Evolutionary conservation across 2,888 invertebrate species (phyloP).

Genomic region (Coecobrya sp.): DNA sequence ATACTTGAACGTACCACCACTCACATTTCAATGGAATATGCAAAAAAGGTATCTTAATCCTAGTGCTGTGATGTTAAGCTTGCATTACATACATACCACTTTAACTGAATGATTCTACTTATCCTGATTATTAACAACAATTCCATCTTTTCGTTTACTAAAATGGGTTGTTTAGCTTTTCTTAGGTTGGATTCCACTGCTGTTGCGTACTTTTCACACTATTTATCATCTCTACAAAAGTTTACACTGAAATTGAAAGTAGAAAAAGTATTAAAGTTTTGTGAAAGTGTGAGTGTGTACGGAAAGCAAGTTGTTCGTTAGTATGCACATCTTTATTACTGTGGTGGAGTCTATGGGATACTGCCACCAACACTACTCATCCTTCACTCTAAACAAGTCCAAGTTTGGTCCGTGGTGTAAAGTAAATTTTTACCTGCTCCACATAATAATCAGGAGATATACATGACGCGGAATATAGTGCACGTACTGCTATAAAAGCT

Average conservation of each 20-base stretch:
- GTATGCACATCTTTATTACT: constrained; percentile 10
- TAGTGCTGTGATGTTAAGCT: no score
- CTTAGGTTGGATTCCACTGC: neutral
- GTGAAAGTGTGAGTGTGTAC: neutral
- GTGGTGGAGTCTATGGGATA: neutral
- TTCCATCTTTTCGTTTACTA: neutral
- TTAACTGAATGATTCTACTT: no score
- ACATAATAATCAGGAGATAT: neutral
- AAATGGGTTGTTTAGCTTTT: neutral
- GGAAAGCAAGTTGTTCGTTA: neutral
- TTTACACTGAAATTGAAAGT: neutral
- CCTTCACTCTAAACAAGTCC: constrained; percentile 32
- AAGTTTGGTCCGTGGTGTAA: constrained; percentile 45
- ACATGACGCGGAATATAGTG: neutral
- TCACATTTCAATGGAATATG: neutral
- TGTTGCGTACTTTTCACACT: neutral
- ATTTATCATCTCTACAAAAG: neutral
- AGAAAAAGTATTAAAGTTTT: neutral
- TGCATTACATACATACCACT: no score
- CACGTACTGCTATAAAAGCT: neutral
- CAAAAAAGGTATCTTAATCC: no score
- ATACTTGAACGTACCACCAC: no score
- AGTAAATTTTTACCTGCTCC: constrained; percentile 6
- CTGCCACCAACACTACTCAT: neutral
- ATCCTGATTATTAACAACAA: no score